Evolutionary conservation across 2,113 vertebrate species (phyloP), one percentile per base, ranked within the genome.

Genomic region (Salvelinus fontinalis): DNA sequence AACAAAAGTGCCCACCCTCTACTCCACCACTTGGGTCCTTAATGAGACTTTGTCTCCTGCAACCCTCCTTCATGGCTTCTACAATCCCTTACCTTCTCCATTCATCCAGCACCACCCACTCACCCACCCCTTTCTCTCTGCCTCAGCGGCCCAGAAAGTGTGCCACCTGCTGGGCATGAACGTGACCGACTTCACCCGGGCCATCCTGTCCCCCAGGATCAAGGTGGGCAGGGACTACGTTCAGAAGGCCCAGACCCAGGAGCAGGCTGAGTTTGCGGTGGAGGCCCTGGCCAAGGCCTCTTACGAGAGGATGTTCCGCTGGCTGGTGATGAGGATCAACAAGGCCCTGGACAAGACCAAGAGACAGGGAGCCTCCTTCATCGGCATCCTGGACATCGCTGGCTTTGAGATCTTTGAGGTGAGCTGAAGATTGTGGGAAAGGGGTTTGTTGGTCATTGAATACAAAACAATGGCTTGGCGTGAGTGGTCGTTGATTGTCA

Each of bases 381-480:
- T 99, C 3, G 98, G 98, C 67, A 99, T 99, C 91, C 93, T 99
- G 83, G 98, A 99, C 79, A 99, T 99, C 2, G 98, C 98, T 0
- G 98, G 98, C 69, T 99, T 99, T 75, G 98, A 99, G 93, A 99
- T 99, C 88, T 99, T 99, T 1, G 97, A 99, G 86, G 98, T 99
- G 16, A 27, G 14, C 5, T 29, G 64, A 22, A 7, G 18, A 11
- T 13, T 0, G n/a, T 62, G 59, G 59, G 22, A 22, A 3, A 62
- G n/a, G 5, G n/a, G 16, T 22, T 3, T 62, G n/a, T 22, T 62
- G 59, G 51, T 14, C 13, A 54, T 54, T 62, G 59, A 16, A 62
- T 57, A 20, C 20, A 14, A 34, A 18, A 57, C 54, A 57, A 20
- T 57, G 54, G 4, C 6, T 57, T 57, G 4, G 13, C 18, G 18